A percentile compares a stretch with the other conserved stretches of the same genome.
Conservation (phyloP, 1,140 invertebrate species). For the Hormaphis cornu region DNA sequence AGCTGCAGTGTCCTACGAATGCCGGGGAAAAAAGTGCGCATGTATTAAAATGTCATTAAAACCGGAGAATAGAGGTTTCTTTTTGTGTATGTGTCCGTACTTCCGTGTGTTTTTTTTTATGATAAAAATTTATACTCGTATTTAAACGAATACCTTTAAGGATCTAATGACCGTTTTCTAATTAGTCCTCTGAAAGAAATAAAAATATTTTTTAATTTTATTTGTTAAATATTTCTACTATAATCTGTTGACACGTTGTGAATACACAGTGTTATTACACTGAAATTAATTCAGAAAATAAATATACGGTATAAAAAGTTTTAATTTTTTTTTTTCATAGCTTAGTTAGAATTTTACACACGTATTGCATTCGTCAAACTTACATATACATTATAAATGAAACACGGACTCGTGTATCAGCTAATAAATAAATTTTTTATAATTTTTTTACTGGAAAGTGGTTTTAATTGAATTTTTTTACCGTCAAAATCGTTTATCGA, state of each 20-base stretch:
- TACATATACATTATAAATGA: no score
- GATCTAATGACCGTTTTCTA: not conserved
- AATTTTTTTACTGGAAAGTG: not conserved
- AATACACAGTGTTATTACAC: no score
- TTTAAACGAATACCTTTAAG: not conserved
- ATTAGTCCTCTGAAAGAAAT: slow-evolving; percentile 4
- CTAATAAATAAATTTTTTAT: no score
- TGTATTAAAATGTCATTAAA: slow-evolving; percentile 21
- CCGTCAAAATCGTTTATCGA: not conserved
- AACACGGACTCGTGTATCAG: no score
- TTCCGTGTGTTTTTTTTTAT: not conserved
- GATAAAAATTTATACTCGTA: not conserved
- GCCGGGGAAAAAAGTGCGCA: not conserved
- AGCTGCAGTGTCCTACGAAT: not conserved
- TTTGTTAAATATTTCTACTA: no score
- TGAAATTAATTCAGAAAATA: no score
- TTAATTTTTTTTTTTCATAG: no score
- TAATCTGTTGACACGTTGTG: no score
- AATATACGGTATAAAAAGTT: no score
- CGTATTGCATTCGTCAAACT: no score
- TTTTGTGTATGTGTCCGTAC: not conserved
- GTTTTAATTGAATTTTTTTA: not conserved
- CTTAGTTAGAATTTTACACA: no score
- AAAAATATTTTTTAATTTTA: not conserved
- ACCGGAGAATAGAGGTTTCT: slow-evolving; percentile 2